A percentile compares a stretch with the other conserved stretches of the same genome.
phyloP scores from a whole-genome alignment of 2,797 vertebrate species.

The Anableps anableps region DNA sequence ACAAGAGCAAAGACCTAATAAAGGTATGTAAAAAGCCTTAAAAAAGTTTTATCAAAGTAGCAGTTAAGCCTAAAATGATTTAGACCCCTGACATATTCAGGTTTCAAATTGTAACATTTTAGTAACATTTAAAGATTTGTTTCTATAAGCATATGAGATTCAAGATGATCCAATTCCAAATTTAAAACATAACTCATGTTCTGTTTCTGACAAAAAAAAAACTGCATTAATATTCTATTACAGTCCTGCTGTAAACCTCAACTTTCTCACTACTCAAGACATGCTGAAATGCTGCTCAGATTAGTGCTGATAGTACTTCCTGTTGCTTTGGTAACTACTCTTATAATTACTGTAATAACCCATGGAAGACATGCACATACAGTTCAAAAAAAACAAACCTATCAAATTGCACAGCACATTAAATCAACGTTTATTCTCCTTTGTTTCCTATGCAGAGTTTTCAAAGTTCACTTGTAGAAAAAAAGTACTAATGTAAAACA shows the following conservation, averaged over 20 bases:
- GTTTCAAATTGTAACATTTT: background rate
- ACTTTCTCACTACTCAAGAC: conserved; percentile 18
- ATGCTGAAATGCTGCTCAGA: conserved; percentile 20
- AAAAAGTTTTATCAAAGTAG: background rate
- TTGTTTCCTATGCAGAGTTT: background rate
- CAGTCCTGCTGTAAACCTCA: background rate
- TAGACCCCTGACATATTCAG: background rate
- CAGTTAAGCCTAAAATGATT: background rate
- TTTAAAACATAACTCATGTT: background rate
- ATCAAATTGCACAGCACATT: background rate
- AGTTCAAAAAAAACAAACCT: conserved; percentile 11
- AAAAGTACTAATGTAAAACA: background rate
- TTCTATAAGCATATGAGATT: background rate
- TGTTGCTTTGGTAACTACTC: background rate
- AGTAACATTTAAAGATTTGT: background rate
- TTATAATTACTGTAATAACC: background rate
- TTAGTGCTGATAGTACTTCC: background rate
- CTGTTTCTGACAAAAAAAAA: background rate
- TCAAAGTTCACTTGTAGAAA: background rate
- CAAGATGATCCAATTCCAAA: background rate
- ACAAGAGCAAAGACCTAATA: background rate
- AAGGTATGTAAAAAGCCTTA: background rate
- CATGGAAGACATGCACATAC: conserved; percentile 19
- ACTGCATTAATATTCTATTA: background rate
- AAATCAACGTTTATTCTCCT: background rate